A percentile compares a stretch with the other conserved stretches of the same genome.
These are phyloP conservation scores for Oopsacas minuta DNA, from an alignment of 37 sponge, comb jelly and placozoan genomes.

Conservation along the genomic window DNA sequence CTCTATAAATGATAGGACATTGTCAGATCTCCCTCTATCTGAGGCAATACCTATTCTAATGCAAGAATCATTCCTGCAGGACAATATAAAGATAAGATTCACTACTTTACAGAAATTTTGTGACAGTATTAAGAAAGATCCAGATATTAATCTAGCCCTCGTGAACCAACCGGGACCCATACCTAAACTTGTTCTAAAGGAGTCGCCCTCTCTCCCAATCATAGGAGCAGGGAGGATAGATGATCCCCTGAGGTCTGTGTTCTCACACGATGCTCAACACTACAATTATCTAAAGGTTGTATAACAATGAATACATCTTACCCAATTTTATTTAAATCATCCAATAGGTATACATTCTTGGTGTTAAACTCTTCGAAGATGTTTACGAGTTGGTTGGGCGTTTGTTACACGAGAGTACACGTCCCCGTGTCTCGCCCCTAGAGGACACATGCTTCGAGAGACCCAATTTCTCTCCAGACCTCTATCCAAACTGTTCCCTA, in stretches of 20 bases:
- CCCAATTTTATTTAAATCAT: background rate
- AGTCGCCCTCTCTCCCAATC: conserved; percentile 6
- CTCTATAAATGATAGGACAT: background rate
- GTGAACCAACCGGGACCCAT: background rate
- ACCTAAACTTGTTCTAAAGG: background rate
- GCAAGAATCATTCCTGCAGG: background rate
- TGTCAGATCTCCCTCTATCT: background rate
- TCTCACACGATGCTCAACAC: background rate
- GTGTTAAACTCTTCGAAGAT: background rate
- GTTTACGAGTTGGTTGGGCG: conserved; percentile 7
- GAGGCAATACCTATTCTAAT: background rate
- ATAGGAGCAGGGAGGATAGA: background rate
- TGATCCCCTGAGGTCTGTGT: background rate
- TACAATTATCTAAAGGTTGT: conserved; percentile 5
- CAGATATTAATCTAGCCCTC: background rate
- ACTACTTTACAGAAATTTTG: background rate
- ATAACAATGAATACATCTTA: background rate
- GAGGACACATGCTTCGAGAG: background rate
- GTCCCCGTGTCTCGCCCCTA: background rate
- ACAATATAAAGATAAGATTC: background rate
- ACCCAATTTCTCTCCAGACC: conserved; percentile 6
- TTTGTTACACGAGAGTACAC: background rate
- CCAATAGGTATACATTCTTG: background rate
- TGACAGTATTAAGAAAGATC: background rate
- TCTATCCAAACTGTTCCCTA: background rate